Evolutionary conservation across 2,113 vertebrate genomes (phyloP).

Genomic region (Acrocephalus kingi): DNA sequence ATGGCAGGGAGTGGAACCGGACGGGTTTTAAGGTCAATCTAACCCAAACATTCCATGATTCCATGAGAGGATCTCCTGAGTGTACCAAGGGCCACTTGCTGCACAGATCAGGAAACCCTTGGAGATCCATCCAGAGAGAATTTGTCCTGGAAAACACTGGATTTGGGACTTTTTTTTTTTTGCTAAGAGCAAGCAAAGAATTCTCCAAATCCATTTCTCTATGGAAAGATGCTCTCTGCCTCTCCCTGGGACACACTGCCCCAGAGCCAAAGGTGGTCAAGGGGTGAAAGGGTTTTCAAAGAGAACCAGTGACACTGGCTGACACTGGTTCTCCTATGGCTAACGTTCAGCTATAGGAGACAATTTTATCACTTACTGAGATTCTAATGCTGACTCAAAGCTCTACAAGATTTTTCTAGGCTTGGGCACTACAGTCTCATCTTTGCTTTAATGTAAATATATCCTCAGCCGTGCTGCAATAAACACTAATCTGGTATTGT

Average conservation of each 20-base stretch:
- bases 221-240: not conserved
- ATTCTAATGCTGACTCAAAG: not conserved
- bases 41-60: not conserved
- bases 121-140: not conserved
- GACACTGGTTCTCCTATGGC: too few species aligned
- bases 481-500: not conserved
- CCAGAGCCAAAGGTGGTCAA: fast-evolving
- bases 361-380: not conserved
- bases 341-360: not conserved
- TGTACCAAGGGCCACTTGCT: not conserved
- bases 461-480: not conserved
- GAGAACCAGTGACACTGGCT: not conserved
- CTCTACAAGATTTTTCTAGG: not conserved
- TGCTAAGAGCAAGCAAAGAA: not conserved
- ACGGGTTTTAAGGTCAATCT: not conserved
- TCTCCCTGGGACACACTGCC: not conserved
- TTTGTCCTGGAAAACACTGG: not conserved
- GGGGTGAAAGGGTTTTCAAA: not conserved
- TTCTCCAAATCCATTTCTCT: not conserved
- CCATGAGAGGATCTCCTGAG: not conserved
- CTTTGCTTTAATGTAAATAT: slow-evolving; percentile 23
- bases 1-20: too few species aligned
- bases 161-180: not conserved
- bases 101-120: not conserved
- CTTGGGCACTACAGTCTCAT: not conserved